A percentile compares a stretch with the other conserved stretches of the same genome.
phyloP scores from a whole-genome alignment of 2,888 invertebrate species.

The Orthosia incerta region DNA sequence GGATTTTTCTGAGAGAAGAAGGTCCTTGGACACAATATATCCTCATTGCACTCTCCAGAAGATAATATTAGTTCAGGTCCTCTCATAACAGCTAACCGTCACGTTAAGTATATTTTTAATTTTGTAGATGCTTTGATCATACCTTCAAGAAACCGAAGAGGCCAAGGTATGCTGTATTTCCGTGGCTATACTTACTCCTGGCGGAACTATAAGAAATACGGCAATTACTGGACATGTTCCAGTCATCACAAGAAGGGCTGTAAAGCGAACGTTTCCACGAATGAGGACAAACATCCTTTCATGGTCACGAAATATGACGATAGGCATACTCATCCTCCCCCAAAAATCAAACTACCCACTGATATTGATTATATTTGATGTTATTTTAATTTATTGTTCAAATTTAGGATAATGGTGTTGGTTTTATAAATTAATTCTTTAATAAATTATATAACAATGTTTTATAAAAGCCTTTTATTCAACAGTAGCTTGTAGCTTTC shows the following conservation, averaged over 20 bases:
- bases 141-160: conserved; percentile 75
- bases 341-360: conserved; percentile 67
- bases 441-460: conserved; percentile 50
- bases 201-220: conserved; percentile 76
- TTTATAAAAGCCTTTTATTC: conserved; percentile 51
- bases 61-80: conserved; percentile 2
- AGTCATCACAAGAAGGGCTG: conserved; percentile 84
- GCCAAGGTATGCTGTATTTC: conserved; percentile 76
- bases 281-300: conserved; percentile 70
- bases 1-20: background rate
- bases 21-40: background rate
- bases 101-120: conserved; percentile 33
- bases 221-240: conserved; percentile 84
- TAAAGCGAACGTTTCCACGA: conserved; percentile 77
- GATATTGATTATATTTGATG: conserved; percentile 66
- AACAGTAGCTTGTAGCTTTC: background rate
- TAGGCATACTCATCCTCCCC: conserved; percentile 77
- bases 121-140: conserved; percentile 79
- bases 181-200: conserved; percentile 80
- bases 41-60: background rate
- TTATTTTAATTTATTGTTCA: conserved; percentile 18
- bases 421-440: conserved; percentile 22
- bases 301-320: conserved; percentile 69
- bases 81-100: background rate
- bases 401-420: conserved; percentile 41